Conservation (phyloP, 2,113 vertebrate genomes). For the Xerus inauris region DNA sequence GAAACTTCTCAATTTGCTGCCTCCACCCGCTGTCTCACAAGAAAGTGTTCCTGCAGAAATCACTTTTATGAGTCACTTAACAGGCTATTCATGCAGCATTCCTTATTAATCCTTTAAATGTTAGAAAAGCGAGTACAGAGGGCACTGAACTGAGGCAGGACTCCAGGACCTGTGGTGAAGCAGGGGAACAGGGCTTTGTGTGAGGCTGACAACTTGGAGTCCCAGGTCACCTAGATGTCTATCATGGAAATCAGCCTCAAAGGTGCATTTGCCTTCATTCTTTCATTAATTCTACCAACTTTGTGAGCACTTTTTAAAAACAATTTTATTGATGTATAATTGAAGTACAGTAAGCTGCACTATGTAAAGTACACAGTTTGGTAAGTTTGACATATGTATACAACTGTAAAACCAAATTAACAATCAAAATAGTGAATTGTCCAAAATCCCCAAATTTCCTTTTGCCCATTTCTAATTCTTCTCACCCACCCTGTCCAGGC, state of each 20-base stretch:
- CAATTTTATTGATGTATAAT: background rate
- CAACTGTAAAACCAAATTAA: background rate
- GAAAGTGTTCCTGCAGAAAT: constrained; percentile 51
- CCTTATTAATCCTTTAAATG: constrained; percentile 60
- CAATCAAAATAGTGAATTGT: background rate
- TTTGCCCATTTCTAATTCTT: background rate
- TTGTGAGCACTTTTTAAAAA: background rate
- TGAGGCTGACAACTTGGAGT: background rate
- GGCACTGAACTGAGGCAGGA: background rate
- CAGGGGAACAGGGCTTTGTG: background rate
- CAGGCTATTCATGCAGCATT: constrained; percentile 25
- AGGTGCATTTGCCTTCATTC: background rate
- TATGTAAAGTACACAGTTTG: background rate
- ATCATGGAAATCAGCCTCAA: background rate
- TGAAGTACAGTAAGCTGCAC: background rate
- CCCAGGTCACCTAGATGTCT: background rate
- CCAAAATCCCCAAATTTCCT: background rate
- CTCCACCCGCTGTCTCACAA: background rate
- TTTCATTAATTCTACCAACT: background rate
- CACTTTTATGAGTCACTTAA: constrained; percentile 63
- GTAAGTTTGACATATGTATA: background rate
- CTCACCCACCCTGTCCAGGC: background rate
- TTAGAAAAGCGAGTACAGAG: background rate
- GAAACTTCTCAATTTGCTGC: background rate
- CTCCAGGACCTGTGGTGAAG: no score